Evolutionary conservation across 2,888 invertebrate species (phyloP), one percentile per base, ranked within the genome.

Genomic region (Stegophylla sp.): DNA sequence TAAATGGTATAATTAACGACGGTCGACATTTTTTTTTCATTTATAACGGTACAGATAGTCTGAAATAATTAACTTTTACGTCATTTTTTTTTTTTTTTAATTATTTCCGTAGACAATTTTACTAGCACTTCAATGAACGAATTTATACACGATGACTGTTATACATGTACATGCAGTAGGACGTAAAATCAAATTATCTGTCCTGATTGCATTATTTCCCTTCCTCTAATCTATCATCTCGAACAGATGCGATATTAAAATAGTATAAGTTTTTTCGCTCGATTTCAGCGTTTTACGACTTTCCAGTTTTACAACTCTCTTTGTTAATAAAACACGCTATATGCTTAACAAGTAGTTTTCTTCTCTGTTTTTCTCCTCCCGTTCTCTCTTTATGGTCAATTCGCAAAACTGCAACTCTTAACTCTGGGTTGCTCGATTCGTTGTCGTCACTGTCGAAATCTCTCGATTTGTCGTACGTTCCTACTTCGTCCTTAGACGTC

Each of bases 311-410:
- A 79, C 28, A 59, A 61, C 67, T 28, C 67, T 28, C 23, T 51
- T 23, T 59, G 69, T 48, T 41, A 71, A 71, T 79, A 71, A 79
- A 79, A 71, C 48, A 45, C 13, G 66, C 71, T 12, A 63, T 12
- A 63, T 61, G 79, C 61, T 71, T 71, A 79, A 79, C 71, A 79
- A 71, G 79, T 71, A 79, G 71, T n/a, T n/a, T n/a, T n/a, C 48
- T 45, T 51, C 12, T 34, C 63, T 61, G 48, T 51, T 61, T 51
- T 26, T 59, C 15, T 51, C 7, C 7, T 34, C 34, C 71, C 48
- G 13, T 61, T 71, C 51, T 63, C 59, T 51, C 71, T 79, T 63
- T 79, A 63, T 63, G 71, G 51, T 79, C 79, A 79, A 63, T 61
- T 61, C 20, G 53, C 64, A 53, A 76, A 76, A 53, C 23, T 51